Conservation (phyloP, 2,888 invertebrate genomes). For the Pseudanteris insignis region DNA sequence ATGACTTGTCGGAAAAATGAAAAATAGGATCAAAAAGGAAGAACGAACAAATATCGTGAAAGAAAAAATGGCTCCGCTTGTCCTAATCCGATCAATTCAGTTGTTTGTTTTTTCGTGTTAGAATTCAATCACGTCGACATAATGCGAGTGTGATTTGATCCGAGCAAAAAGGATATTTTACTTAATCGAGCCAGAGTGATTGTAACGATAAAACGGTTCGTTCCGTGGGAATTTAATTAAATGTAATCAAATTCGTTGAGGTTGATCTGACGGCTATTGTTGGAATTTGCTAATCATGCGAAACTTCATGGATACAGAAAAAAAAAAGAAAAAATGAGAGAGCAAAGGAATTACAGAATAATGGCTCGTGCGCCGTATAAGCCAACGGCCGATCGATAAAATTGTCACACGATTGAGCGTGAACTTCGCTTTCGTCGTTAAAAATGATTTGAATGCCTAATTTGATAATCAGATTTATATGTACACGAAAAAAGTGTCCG, state of each 20-base stretch:
- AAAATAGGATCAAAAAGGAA: too few species aligned
- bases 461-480: constrained; percentile 24
- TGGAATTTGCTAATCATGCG: too few species aligned
- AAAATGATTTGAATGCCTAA: constrained; percentile 9
- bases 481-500: too few species aligned
- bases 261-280: not conserved
- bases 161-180: constrained; percentile 11
- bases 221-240: constrained; percentile 12
- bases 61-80: constrained; percentile 16
- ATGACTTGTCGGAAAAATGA: too few species aligned
- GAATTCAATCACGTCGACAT: constrained; percentile 2
- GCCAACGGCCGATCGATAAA: not conserved
- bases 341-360: too few species aligned
- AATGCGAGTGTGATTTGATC: constrained; percentile 7
- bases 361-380: too few species aligned
- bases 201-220: constrained; percentile 6
- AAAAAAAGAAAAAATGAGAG: too few species aligned
- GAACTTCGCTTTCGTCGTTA: constrained; percentile 4
- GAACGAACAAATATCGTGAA: too few species aligned
- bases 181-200: constrained; percentile 11
- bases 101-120: not conserved
- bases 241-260: constrained; percentile 7
- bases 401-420: constrained; percentile 3
- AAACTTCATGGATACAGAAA: not conserved
- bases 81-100: constrained; percentile 12